These are phyloP conservation scores for Homarus gammarus DNA, from an alignment of 2,888 invertebrate genomes.

Conservation along the genomic window DNA sequence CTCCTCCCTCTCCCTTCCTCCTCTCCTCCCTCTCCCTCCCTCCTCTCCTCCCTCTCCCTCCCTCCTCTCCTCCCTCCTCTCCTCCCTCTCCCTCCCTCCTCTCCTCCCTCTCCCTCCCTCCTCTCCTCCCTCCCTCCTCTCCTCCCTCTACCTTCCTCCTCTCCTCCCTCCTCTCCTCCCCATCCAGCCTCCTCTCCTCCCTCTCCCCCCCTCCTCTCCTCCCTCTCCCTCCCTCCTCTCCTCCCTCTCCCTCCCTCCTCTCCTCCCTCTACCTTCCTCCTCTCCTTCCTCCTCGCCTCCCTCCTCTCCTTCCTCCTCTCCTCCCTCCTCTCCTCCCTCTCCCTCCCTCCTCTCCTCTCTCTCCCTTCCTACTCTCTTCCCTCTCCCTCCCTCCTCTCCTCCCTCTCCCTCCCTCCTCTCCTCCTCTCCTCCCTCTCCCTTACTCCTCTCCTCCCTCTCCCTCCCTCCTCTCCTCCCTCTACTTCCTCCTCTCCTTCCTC, in stretches of 20 bases:
- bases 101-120: not conserved
- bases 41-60: not conserved
- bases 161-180: not conserved
- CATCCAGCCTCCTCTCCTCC: not conserved
- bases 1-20: not conserved
- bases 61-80: not conserved
- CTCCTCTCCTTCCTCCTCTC: not conserved
- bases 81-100: not conserved
- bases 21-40: not conserved
- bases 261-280: not conserved
- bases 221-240: not conserved
- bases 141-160: not conserved
- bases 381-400: too few species aligned
- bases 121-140: too few species aligned
- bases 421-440: too few species aligned
- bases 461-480: too few species aligned
- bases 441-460: too few species aligned
- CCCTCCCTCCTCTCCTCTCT: too few species aligned
- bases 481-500: too few species aligned
- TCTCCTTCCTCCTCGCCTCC: not conserved
- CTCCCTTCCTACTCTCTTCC: too few species aligned
- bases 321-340: not conserved
- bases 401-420: too few species aligned
- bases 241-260: not conserved
- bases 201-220: not conserved